A percentile compares a stretch with the other conserved stretches of the same genome.
phyloP scores from a whole-genome alignment of 2,888 invertebrate genomes.

The Taenaris catops region DNA sequence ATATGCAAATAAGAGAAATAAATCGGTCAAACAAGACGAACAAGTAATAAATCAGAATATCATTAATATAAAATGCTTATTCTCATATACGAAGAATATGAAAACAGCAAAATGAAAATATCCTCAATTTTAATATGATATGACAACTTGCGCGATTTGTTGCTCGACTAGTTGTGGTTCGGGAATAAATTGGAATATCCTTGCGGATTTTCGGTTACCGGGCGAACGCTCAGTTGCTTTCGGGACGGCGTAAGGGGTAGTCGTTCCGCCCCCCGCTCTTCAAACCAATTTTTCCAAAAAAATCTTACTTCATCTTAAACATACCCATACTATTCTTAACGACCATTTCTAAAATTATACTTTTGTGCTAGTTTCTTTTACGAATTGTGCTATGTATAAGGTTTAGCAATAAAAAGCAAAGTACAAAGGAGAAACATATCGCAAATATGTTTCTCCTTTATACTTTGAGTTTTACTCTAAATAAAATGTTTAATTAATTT shows the following conservation, averaged over 20 bases:
- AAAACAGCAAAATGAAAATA: constrained; percentile 3
- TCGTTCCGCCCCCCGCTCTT: constrained; percentile 26
- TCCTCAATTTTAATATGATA: constrained; percentile 9
- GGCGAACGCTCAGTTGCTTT: constrained; percentile 30
- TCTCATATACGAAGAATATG: not conserved
- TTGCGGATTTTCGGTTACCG: constrained; percentile 33
- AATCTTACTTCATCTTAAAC: constrained; percentile 18
- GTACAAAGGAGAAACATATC: too few relatives aligned
- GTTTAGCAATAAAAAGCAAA: too few relatives aligned
- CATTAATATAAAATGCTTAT: constrained; percentile 5
- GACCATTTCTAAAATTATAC: too few relatives aligned
- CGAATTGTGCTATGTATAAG: too few relatives aligned
- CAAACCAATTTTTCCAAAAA: constrained; percentile 20
- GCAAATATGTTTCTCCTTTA: too few relatives aligned
- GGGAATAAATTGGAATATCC: constrained; percentile 28
- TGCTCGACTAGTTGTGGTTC: constrained; percentile 8
- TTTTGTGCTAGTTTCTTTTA: too few relatives aligned
- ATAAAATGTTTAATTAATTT: not conserved
- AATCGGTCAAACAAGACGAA: constrained; percentile 2
- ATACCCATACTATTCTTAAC: constrained; percentile 10
- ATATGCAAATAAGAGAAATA: constrained; percentile 4
- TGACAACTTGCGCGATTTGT: constrained; percentile 12
- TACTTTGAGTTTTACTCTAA: too few relatives aligned
- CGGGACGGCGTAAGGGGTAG: constrained; percentile 30
- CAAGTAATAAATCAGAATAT: constrained; percentile 2